phyloP scores from a whole-genome alignment of 2,888 invertebrate genomes.

The Dorcus hopei region DNA sequence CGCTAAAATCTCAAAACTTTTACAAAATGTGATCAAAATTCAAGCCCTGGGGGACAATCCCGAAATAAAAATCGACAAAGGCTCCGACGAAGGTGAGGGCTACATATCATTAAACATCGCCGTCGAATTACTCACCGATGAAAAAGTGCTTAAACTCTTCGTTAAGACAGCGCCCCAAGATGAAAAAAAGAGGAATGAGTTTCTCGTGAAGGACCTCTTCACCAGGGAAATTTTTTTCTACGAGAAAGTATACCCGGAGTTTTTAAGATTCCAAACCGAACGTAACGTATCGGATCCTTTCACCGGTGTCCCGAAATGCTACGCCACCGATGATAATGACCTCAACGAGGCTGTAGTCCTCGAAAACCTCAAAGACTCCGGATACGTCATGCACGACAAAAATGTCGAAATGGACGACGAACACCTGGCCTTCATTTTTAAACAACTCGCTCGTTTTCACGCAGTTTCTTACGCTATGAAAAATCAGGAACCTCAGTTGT shows the following conservation, averaged over 20 bases:
- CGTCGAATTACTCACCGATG: slow-evolving; percentile 9
- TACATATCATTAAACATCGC: slow-evolving; percentile 14
- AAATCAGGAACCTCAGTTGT: slow-evolving; percentile 30
- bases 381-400: slow-evolving; percentile 32
- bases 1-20: no score
- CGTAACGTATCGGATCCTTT: slow-evolving; percentile 21
- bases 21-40: no score
- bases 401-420: slow-evolving; percentile 31
- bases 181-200: slow-evolving; percentile 7
- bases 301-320: slow-evolving; percentile 18
- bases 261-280: slow-evolving; percentile 19
- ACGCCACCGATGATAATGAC: slow-evolving; percentile 10
- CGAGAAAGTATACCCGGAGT: slow-evolving; percentile 18
- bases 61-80: background rate
- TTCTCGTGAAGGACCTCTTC: slow-evolving; percentile 17
- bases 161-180: slow-evolving; percentile 18
- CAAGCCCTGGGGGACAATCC: no score
- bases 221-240: slow-evolving; percentile 27
- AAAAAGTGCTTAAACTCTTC: slow-evolving; percentile 17
- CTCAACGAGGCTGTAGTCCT: slow-evolving; percentile 29
- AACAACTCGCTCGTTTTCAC: slow-evolving; percentile 37
- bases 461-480: slow-evolving; percentile 35
- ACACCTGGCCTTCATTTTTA: slow-evolving; percentile 32
- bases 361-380: slow-evolving; percentile 31
- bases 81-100: slow-evolving; percentile 19